Base-by-base conservation (phyloP, 64 coral and sea anemone species). In the Hydrozoanthus tunicans region DNA sequence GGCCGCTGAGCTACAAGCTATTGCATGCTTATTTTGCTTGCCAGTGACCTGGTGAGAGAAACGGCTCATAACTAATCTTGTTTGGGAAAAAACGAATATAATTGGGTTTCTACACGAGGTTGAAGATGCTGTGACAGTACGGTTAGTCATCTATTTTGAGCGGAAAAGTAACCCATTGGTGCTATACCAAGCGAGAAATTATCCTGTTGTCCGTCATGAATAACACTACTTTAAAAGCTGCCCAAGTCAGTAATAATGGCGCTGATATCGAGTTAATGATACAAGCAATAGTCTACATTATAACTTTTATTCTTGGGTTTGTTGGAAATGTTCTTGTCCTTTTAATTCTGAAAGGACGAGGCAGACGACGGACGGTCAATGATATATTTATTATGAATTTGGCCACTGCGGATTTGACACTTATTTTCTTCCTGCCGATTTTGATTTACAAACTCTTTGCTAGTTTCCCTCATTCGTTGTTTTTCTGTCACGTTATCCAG, bases 381-480 rank as follows among this genome's bases (percentile, higher is more conserved):
- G 92, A 93, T 60, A 90, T 93, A 67, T 93, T 93, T 27, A 93
- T 93, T 59, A 90, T 93, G 77, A 93, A 93, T 81, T 81, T 93
- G 26, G 86, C 92, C 13, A 80, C 89, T 4, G 65, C 92, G 73
- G 92, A 93, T 68, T 74, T 93, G 54, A 81, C 92, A 81, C 67
- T 93, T 57, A 77, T 93, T 64, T 89, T 93, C 57, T 90, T 79
- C 9, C 66, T 93, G 7, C 76, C 92, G n/a, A 82, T 93, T 72
- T 72, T 90, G 27, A 90, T 69, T 5, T 79, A 66, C 58, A 81
- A 79, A 26, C 61, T 85, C 3, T 78, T 63, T 63, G 78, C 54
- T 7, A 63, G 23, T 59, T 90, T 93, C 11, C 54, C 58, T 56
- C 79, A 90, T 59, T 90, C 86, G 9, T 52, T 83, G 65, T 89